Evolutionary conservation across 2,888 invertebrate genomes (phyloP).

Genomic region (Phalera bucephala): DNA sequence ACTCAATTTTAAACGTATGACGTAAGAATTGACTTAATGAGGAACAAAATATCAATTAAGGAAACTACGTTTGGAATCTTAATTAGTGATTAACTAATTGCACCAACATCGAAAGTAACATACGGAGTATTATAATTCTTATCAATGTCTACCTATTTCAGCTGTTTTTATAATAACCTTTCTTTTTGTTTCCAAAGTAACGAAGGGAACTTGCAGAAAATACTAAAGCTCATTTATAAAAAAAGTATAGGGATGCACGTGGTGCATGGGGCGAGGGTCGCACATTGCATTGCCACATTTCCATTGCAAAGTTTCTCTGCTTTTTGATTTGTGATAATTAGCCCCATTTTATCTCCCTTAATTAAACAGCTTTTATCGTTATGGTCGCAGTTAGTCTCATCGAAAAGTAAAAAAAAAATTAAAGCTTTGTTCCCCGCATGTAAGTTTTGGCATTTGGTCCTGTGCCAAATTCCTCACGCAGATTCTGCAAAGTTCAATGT

Average conservation of each 20-base stretch:
- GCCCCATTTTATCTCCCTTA: constrained; percentile 14
- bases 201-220: constrained; percentile 53
- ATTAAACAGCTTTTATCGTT: constrained; percentile 18
- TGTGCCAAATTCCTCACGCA: constrained; percentile 65
- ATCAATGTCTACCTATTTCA: neutral
- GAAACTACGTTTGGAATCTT: too few relatives aligned
- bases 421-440: constrained; percentile 23
- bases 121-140: too few relatives aligned
- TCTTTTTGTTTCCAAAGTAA: constrained; percentile 48
- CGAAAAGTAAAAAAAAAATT: constrained; percentile 9
- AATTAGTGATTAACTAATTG: too few relatives aligned
- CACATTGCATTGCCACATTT: constrained; percentile 40
- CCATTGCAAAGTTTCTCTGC: constrained; percentile 32
- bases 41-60: too few relatives aligned
- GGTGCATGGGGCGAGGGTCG: constrained; percentile 44
- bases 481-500: constrained; percentile 68
- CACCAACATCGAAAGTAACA: too few relatives aligned
- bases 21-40: too few relatives aligned
- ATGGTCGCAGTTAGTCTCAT: constrained; percentile 3
- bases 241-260: constrained; percentile 62
- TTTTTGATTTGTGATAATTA: constrained; percentile 19
- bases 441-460: constrained; percentile 51
- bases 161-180: constrained; percentile 42
- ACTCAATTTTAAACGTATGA: too few relatives aligned
- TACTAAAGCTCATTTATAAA: constrained; percentile 65